Percentiles rank a stretch among this genome's conserved stretches.
Evolutionary conservation across 2,113 vertebrate genomes (phyloP).

Genomic region (Urocolius indicus): DNA sequence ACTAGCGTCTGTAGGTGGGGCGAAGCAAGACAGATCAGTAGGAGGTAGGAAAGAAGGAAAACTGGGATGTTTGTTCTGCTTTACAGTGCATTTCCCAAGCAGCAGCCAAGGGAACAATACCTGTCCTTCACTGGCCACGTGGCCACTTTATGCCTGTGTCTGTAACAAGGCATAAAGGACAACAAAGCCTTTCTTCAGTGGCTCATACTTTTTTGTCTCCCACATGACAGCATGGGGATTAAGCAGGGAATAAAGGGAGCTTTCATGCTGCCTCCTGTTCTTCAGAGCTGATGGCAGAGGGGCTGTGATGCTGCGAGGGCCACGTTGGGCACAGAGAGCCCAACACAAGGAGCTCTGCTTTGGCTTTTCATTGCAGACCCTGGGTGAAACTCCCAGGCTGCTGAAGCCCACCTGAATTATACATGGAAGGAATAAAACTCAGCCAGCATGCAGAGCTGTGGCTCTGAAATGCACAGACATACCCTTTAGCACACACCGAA

Average conservation of each 20-base stretch:
- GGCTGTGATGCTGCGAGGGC: background rate
- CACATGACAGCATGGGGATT: accelerated
- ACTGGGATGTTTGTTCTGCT: background rate
- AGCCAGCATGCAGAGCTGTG: accelerated
- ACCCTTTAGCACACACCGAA: accelerated
- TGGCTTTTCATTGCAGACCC: background rate
- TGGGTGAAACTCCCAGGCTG: accelerated
- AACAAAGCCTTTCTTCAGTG: background rate
- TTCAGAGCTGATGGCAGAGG: background rate
- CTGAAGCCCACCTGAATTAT: background rate
- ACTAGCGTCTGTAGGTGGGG: background rate
- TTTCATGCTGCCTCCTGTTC: background rate
- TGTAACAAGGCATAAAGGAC: background rate
- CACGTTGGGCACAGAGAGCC: background rate
- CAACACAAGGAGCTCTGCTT: background rate
- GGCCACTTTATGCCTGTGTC: background rate
- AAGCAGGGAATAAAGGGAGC: background rate
- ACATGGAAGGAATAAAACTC: background rate
- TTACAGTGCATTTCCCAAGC: background rate
- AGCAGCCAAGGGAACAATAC: background rate
- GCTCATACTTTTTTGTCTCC: background rate
- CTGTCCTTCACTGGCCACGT: background rate
- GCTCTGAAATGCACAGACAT: background rate
- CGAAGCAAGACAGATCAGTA: background rate
- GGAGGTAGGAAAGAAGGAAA: background rate